phyloP scores from a whole-genome alignment of 2,113 vertebrate species.

The Muntiacus reevesi region DNA sequence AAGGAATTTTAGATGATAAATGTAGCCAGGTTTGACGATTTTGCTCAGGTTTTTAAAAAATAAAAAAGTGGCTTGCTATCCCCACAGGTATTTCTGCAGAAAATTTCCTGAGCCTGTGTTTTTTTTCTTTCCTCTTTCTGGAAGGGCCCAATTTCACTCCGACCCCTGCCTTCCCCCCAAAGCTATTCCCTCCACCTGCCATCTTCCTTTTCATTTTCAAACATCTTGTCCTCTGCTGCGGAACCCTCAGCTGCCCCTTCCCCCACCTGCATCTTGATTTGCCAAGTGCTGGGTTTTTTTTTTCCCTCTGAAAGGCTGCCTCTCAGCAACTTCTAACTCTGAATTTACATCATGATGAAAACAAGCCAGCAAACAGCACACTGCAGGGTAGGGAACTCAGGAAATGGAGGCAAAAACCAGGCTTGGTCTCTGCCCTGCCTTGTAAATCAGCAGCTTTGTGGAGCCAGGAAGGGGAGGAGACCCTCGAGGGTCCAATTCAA shows the following conservation, averaged over 20 bases:
- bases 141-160: constrained; percentile 34
- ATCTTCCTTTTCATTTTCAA: background rate
- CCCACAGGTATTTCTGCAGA: constrained; percentile 47
- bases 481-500: background rate
- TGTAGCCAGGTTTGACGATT: background rate
- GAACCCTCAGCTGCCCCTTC: background rate
- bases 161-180: background rate
- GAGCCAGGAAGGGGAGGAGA: background rate
- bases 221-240: background rate
- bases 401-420: background rate
- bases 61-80: constrained; percentile 20
- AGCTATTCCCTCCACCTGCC: background rate
- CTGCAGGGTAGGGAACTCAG: background rate
- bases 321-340: background rate
- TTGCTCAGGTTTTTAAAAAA: constrained; percentile 3
- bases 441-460: background rate
- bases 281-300: background rate
- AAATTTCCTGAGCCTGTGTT: constrained; percentile 12
- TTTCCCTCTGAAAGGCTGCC: background rate
- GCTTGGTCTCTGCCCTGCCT: rapidly evolving
- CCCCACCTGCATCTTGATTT: background rate
- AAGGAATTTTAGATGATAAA: constrained; percentile 40
- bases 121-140: constrained; percentile 4
- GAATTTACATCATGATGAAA: background rate
- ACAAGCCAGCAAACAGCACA: background rate